A percentile compares a stretch with the other conserved stretches of the same genome.
These are phyloP conservation scores for Xiphophorus birchmanni DNA, from an alignment of 2,797 vertebrate genomes.

Conservation along the genomic window DNA sequence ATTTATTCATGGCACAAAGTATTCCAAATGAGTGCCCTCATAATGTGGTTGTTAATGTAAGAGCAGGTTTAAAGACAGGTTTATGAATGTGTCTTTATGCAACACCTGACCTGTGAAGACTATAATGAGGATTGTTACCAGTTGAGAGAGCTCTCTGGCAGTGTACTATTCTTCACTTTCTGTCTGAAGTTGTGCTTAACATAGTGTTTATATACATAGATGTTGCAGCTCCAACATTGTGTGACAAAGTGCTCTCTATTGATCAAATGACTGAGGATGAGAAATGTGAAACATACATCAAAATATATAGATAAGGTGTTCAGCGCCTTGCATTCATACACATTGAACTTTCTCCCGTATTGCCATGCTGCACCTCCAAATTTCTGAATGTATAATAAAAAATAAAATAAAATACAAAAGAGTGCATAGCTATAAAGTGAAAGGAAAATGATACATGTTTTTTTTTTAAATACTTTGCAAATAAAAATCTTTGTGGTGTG, in stretches of 20 bases:
- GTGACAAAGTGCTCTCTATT: not conserved
- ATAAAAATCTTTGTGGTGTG: not conserved
- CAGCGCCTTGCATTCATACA: not conserved
- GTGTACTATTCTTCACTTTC: slow-evolving; percentile 21
- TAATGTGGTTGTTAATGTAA: slow-evolving; percentile 69
- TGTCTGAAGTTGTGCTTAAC: slow-evolving; percentile 46
- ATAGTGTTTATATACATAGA: slow-evolving; percentile 13
- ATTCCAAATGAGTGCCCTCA: slow-evolving; percentile 62
- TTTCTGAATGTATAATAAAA: not conserved
- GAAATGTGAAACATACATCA: not conserved
- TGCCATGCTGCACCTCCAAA: not conserved
- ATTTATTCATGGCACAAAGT: slow-evolving; percentile 71
- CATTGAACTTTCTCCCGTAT: not conserved
- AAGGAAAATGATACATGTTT: not conserved
- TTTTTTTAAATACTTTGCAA: not conserved
- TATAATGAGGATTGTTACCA: slow-evolving; percentile 46
- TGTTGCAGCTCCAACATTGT: not conserved
- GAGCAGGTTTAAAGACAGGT: slow-evolving; percentile 46
- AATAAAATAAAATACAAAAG: not conserved
- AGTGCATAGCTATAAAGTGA: not conserved
- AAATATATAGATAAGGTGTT: not conserved
- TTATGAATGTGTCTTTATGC: slow-evolving; percentile 31
- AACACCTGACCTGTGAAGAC: slow-evolving; percentile 54
- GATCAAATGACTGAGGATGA: not conserved
- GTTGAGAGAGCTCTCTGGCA: slow-evolving; percentile 31